Conservation (phyloP, 2,888 invertebrate genomes). For the Caenorhabditis sulstoni region DNA sequence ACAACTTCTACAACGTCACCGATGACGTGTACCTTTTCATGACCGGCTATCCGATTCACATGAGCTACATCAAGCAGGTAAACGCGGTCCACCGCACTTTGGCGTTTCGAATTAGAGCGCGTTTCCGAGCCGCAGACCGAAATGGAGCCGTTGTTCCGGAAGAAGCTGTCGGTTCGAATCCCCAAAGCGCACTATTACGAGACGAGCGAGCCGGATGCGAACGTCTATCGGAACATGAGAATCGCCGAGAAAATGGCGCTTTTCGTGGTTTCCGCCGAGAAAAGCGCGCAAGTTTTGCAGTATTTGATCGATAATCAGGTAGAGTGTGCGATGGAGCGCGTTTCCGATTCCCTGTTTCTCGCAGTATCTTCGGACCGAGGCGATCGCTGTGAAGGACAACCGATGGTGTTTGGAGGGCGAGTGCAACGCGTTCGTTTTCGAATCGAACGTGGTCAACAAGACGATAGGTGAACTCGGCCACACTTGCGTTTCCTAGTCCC, state of each 20-base stretch:
- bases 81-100: background rate
- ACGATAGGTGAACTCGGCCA: conserved; percentile 38
- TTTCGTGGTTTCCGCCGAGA: conserved; percentile 49
- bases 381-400: conserved; percentile 19
- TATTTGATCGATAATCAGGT: conserved; percentile 49
- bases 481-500: background rate
- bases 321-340: background rate
- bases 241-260: conserved; percentile 62
- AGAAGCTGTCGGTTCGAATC: conserved; percentile 58
- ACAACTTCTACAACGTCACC: conserved; percentile 53
- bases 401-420: conserved; percentile 66
- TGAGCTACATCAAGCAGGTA: conserved; percentile 59
- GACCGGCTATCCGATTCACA: conserved; percentile 61
- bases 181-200: conserved; percentile 52
- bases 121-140: conserved; percentile 30
- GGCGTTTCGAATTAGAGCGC: background rate
- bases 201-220: conserved; percentile 33
- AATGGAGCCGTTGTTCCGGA: conserved; percentile 47
- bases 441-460: conserved; percentile 39
- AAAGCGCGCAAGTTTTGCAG: conserved; percentile 17
- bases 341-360: background rate
- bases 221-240: conserved; percentile 53
- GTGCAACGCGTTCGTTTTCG: conserved; percentile 60
- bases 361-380: conserved; percentile 37
- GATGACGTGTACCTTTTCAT: conserved; percentile 62